These are phyloP conservation scores for Hippopotamus amphibius DNA, from an alignment of 2,113 vertebrate genomes.

Conservation along the genomic window DNA sequence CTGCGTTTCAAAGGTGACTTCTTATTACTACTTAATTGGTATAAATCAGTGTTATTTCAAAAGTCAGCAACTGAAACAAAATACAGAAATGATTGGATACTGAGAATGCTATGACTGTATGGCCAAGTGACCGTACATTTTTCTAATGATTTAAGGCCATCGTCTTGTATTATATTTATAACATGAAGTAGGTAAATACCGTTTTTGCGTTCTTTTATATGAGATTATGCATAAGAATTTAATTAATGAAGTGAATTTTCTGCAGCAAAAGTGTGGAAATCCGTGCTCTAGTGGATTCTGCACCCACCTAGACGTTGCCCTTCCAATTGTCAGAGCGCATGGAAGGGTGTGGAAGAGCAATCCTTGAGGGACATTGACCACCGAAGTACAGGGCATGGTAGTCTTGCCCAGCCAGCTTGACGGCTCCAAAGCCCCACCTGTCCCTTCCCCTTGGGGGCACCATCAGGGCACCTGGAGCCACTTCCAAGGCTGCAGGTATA, in stretches of 20 bases:
- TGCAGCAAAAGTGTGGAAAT: not conserved
- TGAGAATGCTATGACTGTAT: not conserved
- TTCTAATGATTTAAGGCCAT: not conserved
- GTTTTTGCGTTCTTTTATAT: not conserved
- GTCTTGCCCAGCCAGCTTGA: not conserved
- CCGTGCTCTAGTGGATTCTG: accelerated
- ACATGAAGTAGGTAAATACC: not conserved
- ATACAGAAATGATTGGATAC: not conserved
- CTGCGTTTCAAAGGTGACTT: not conserved
- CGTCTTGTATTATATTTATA: not conserved
- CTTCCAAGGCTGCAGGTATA: accelerated
- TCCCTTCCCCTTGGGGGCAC: not conserved
- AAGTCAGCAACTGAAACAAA: not conserved
- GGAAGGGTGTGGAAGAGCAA: not conserved
- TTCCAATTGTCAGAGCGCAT: not conserved
- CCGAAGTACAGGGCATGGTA: accelerated
- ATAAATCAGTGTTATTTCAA: not conserved
- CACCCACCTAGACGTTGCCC: accelerated
- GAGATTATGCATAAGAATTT: not conserved
- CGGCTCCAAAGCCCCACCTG: accelerated
- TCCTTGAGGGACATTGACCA: accelerated
- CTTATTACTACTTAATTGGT: not conserved
- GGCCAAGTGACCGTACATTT: not conserved
- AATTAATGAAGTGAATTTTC: not conserved
- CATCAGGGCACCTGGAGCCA: not conserved